Evolutionary conservation across 2,113 vertebrate species (phyloP).

Genomic region (Protomyctophum bolini): DNA sequence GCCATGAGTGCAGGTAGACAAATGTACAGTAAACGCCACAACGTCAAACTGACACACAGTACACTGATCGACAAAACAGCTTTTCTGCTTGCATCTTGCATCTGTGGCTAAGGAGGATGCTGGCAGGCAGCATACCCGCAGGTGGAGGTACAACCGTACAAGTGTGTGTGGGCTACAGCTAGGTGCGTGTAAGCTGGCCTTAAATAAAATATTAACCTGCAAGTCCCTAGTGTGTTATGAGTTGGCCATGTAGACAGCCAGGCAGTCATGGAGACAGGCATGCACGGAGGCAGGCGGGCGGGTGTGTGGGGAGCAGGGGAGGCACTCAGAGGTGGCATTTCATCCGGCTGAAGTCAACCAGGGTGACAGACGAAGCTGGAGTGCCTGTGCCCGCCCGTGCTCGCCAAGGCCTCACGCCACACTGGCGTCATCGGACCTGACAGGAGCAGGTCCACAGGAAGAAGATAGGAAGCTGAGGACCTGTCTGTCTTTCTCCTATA

Average conservation of each 20-base stretch:
- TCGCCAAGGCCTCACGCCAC: slow-evolving; percentile 55
- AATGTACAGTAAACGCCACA: slow-evolving; percentile 23
- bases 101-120: slow-evolving; percentile 30
- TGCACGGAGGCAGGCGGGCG: slow-evolving; percentile 38
- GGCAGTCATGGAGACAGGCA: not conserved
- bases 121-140: slow-evolving; percentile 30
- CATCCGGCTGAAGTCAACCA: slow-evolving; percentile 65
- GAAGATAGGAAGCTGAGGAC: slow-evolving; percentile 51
- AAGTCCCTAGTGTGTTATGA: slow-evolving; percentile 64
- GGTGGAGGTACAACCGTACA: slow-evolving; percentile 43
- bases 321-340: slow-evolving; percentile 71
- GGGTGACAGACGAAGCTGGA: slow-evolving; percentile 65
- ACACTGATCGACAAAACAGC: slow-evolving; percentile 43
- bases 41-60: slow-evolving; percentile 10
- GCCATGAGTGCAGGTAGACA: slow-evolving; percentile 25
- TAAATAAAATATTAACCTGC: slow-evolving; percentile 78
- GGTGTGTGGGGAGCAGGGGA: slow-evolving; percentile 50
- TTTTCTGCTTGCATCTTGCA: not conserved
- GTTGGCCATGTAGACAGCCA: slow-evolving; percentile 40
- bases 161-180: slow-evolving; percentile 53
- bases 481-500: slow-evolving; percentile 53
- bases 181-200: slow-evolving; percentile 55
- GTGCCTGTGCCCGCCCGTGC: slow-evolving; percentile 50
- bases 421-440: slow-evolving; percentile 69
- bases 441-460: slow-evolving; percentile 63